phyloP scores from a whole-genome alignment of 2,113 vertebrate genomes.

The Lophotis ruficrista region DNA sequence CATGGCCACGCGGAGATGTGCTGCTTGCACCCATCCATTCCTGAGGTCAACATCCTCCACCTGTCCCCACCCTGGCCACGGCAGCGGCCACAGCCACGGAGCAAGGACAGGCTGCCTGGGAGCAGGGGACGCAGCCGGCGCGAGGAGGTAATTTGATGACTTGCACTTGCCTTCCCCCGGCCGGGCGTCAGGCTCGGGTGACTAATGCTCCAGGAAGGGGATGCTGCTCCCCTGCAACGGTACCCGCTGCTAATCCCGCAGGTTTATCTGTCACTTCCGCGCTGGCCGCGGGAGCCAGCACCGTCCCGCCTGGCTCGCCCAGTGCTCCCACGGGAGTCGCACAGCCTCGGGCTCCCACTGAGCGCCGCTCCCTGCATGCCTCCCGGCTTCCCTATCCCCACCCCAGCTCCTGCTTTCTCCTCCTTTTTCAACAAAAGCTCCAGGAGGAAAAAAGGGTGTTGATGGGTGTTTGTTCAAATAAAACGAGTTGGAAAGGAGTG shows the following conservation, averaged over 20 bases:
- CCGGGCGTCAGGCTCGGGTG: neutral
- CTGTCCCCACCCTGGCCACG: fast-evolving
- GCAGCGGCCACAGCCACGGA: neutral
- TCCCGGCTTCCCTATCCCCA: fast-evolving
- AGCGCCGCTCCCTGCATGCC: neutral
- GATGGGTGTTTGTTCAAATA: neutral
- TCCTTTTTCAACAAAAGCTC: neutral
- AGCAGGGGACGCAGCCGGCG: neutral
- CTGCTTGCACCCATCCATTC: neutral
- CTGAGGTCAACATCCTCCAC: fast-evolving
- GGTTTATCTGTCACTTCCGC: constrained; percentile 34
- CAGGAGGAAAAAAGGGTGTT: neutral
- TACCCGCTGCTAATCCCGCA: constrained; percentile 32
- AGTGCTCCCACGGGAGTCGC: fast-evolving
- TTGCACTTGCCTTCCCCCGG: neutral
- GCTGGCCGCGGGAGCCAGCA: neutral
- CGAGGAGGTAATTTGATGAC: neutral
- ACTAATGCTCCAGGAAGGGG: constrained; percentile 25
- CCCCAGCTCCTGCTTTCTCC: neutral
- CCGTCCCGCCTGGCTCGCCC: neutral
- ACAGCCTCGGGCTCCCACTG: fast-evolving
- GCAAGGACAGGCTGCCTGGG: neutral
- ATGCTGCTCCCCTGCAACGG: neutral
- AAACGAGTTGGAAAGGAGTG: neutral
- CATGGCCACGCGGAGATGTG: neutral